phyloP scores from a whole-genome alignment of 2,888 invertebrate genomes.

The Meloe dianella region DNA sequence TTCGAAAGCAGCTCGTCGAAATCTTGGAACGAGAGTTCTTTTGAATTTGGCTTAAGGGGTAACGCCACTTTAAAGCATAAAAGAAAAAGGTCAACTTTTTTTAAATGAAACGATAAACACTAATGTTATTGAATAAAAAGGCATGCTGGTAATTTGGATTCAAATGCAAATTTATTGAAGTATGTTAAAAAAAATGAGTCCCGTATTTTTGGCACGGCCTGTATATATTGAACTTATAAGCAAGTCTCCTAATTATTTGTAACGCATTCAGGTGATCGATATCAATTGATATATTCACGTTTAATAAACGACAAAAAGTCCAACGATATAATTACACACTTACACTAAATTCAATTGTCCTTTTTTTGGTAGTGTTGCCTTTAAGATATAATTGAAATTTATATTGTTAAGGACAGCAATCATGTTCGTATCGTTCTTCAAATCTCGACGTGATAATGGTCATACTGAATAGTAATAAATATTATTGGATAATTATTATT shows the following conservation, averaged over 20 bases:
- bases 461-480: slow-evolving; percentile 1
- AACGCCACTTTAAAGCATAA: no score
- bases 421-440: background rate
- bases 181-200: no score
- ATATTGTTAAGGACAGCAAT: slow-evolving; percentile 5
- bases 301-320: background rate
- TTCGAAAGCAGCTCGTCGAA: no score
- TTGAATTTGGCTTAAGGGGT: no score
- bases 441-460: slow-evolving; percentile 7
- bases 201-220: no score
- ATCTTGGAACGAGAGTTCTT: no score
- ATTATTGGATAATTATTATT: slow-evolving; percentile 6
- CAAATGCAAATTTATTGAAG: no score
- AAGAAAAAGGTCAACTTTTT: no score
- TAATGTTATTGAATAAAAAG: no score
- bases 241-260: background rate
- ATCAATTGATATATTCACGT: background rate
- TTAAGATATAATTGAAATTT: background rate
- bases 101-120: no score
- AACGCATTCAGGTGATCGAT: background rate
- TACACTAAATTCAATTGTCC: background rate
- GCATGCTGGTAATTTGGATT: no score
- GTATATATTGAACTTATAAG: no score
- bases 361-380: background rate
- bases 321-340: background rate